Evolutionary conservation across 2,113 vertebrate species (phyloP).

Genomic region (Cromileptes altivelis): DNA sequence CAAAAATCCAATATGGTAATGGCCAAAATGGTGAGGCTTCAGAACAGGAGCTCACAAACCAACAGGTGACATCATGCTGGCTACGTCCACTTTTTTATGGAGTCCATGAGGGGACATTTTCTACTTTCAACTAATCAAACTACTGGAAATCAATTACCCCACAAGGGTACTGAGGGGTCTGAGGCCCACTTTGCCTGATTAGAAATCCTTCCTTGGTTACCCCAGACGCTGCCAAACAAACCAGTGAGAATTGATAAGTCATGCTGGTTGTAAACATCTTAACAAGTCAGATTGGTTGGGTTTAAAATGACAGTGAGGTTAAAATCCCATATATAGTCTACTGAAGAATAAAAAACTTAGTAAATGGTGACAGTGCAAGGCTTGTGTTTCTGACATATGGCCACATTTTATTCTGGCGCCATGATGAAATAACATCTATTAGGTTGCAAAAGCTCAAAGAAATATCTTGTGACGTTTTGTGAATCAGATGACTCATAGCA

Average conservation of each 20-base stretch:
- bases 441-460: not conserved
- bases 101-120: too few species aligned
- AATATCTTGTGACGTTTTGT: not conserved
- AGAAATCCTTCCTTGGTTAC: not conserved
- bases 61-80: too few species aligned
- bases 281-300: not conserved
- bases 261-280: not conserved
- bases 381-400: not conserved
- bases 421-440: not conserved
- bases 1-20: too few species aligned
- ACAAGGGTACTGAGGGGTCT: not conserved
- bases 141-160: not conserved
- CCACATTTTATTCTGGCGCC: not conserved
- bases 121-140: too few species aligned
- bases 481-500: not conserved
- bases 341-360: not conserved
- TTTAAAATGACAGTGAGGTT: not conserved
- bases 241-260: not conserved
- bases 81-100: too few species aligned
- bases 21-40: too few species aligned
- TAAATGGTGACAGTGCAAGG: slow-evolving; percentile 7
- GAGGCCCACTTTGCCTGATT: not conserved
- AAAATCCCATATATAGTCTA: not conserved
- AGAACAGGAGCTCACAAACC: too few species aligned
- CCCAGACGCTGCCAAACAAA: not conserved